Conservation (phyloP, 2,797 vertebrate genomes). For the Sebastes nivosus region DNA sequence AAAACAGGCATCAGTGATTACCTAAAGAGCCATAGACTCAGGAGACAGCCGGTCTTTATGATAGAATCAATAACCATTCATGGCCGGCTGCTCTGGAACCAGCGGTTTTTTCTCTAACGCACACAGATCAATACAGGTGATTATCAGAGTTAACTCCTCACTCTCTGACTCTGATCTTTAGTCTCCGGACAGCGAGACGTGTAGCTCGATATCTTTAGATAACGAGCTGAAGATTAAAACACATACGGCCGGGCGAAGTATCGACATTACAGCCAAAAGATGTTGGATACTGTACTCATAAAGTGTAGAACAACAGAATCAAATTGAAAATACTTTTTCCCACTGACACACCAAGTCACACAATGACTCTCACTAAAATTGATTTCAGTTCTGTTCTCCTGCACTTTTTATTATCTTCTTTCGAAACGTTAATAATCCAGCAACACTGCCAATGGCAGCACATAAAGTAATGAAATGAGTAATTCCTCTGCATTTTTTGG, state of each 20-base stretch:
- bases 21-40: conserved; percentile 66
- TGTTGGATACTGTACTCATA: conserved; percentile 5
- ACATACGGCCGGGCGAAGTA: neutral
- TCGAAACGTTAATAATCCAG: conserved; percentile 4
- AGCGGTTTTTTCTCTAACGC: conserved; percentile 59
- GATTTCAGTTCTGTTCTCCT: conserved; percentile 29
- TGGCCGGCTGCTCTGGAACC: conserved; percentile 68
- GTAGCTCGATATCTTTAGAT: conserved; percentile 48
- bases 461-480: conserved; percentile 15
- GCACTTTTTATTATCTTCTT: conserved; percentile 9
- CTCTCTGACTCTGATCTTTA: conserved; percentile 58
- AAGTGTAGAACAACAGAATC: conserved; percentile 11
- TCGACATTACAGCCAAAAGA: neutral
- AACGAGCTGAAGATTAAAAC: conserved; percentile 53
- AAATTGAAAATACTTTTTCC: conserved; percentile 34
- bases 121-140: conserved; percentile 77
- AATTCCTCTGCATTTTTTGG: conserved; percentile 1
- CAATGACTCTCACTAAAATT: conserved; percentile 10
- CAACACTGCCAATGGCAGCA: neutral
- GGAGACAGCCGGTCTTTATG: conserved; percentile 71
- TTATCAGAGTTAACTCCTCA: conserved; percentile 73
- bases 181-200: conserved; percentile 33
- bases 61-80: conserved; percentile 78
- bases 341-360: conserved; percentile 11
- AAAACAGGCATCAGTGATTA: conserved; percentile 64